Conservation (phyloP, 2,797 vertebrate species). For the Hypotaenidia okinawae region DNA sequence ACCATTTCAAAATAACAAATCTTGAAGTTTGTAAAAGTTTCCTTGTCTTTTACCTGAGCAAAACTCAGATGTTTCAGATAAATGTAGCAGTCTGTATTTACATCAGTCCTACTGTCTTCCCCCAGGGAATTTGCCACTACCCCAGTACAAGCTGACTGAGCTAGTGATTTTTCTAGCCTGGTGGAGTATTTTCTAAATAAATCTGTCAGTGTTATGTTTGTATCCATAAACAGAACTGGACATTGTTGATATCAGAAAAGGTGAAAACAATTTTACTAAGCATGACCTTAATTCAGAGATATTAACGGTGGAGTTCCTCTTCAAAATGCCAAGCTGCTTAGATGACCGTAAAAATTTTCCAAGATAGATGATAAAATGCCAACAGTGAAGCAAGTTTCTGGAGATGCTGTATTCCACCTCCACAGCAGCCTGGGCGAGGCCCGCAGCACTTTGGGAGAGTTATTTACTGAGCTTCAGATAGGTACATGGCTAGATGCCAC, state of each 20-base stretch:
- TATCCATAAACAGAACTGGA: not conserved
- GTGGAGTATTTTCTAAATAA: not conserved
- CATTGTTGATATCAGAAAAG: not conserved
- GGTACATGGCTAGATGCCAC: accelerated
- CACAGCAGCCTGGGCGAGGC: not conserved
- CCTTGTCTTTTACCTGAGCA: not conserved
- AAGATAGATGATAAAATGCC: not conserved
- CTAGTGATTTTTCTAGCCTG: not conserved
- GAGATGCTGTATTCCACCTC: not conserved
- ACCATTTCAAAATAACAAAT: not conserved
- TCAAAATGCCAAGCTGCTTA: not conserved
- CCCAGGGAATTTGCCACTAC: not conserved
- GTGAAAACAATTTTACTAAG: not conserved
- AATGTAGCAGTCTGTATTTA: not conserved
- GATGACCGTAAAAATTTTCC: not conserved
- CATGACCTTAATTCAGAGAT: not conserved
- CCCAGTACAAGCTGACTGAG: not conserved
- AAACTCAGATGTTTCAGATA: not conserved
- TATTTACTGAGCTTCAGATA: not conserved
- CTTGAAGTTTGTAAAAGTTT: not conserved
- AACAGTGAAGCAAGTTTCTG: not conserved
- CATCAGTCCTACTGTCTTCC: not conserved
- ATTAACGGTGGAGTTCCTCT: not conserved
- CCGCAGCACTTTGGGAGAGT: not conserved
- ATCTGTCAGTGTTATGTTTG: not conserved